These are phyloP conservation scores for Magallana nippona DNA, from an alignment of 2,888 invertebrate genomes.

Conservation along the genomic window DNA sequence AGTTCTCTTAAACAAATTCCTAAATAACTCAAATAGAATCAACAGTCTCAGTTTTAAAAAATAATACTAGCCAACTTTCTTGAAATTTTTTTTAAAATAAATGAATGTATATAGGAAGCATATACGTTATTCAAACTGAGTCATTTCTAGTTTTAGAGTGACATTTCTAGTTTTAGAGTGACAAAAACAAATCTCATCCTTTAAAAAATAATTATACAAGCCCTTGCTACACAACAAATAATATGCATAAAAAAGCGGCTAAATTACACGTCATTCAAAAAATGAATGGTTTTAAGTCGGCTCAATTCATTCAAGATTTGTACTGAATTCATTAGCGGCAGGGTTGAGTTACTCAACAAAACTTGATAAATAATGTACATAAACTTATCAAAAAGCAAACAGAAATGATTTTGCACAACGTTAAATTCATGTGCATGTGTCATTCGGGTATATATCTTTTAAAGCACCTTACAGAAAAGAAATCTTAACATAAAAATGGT, in stretches of 20 bases:
- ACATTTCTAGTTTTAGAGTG: neutral
- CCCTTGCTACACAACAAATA: neutral
- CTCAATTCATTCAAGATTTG: conserved; percentile 31
- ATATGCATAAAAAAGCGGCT: neutral
- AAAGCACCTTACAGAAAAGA: neutral
- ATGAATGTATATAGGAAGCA: too few relatives aligned
- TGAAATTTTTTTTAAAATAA: too few relatives aligned
- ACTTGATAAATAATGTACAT: conserved; percentile 32
- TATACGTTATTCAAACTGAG: too few relatives aligned
- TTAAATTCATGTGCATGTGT: conserved; percentile 29
- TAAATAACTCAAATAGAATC: too few relatives aligned
- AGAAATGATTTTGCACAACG: conserved; percentile 17
- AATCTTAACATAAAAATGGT: neutral
- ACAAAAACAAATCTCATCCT: neutral
- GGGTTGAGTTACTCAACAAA: conserved; percentile 21
- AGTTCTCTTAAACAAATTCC: too few relatives aligned
- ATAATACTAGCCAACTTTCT: too few relatives aligned
- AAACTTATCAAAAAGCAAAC: conserved; percentile 25
- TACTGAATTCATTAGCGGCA: conserved; percentile 19
- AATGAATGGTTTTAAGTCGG: conserved; percentile 31
- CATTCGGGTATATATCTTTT: neutral
- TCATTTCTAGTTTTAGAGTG: too few relatives aligned
- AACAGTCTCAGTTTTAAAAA: too few relatives aligned
- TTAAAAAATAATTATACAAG: neutral
- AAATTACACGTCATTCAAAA: conserved; percentile 7